These are phyloP conservation scores for Poicephalus gulielmi DNA, from an alignment of 2,113 vertebrate species.

Conservation along the genomic window DNA sequence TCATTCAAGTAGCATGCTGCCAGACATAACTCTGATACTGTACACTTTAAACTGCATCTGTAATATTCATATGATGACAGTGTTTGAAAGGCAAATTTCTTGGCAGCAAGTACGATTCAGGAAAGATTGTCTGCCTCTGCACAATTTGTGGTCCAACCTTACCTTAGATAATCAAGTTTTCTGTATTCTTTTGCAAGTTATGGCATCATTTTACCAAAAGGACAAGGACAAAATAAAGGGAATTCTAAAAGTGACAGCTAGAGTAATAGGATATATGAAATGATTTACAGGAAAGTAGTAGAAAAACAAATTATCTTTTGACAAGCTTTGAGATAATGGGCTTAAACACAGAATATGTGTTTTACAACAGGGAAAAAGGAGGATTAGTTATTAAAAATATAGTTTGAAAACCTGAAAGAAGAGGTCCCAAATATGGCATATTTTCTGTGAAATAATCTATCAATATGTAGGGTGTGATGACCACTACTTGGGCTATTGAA, in stretches of 20 bases:
- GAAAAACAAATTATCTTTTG: neutral
- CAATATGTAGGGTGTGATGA: neutral
- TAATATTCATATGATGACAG: neutral
- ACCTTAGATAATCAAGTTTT: neutral
- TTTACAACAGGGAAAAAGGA: neutral
- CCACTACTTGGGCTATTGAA: neutral
- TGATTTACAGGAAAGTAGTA: neutral
- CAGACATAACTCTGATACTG: neutral
- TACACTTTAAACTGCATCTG: neutral
- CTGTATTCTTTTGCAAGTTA: neutral
- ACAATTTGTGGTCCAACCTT: neutral
- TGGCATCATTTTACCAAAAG: neutral
- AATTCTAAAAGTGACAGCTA: neutral
- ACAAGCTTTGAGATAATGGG: neutral
- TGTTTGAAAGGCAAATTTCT: neutral
- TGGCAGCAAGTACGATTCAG: neutral
- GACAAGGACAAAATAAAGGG: neutral
- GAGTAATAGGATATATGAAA: neutral
- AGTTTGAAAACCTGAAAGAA: neutral
- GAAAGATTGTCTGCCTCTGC: neutral
- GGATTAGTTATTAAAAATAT: neutral
- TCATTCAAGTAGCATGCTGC: neutral
- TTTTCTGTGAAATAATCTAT: neutral
- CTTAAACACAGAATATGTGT: neutral
- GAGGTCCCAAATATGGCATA: neutral